Evolutionary conservation across 2,113 vertebrate species (phyloP).

Genomic region (Sander vitreus): DNA sequence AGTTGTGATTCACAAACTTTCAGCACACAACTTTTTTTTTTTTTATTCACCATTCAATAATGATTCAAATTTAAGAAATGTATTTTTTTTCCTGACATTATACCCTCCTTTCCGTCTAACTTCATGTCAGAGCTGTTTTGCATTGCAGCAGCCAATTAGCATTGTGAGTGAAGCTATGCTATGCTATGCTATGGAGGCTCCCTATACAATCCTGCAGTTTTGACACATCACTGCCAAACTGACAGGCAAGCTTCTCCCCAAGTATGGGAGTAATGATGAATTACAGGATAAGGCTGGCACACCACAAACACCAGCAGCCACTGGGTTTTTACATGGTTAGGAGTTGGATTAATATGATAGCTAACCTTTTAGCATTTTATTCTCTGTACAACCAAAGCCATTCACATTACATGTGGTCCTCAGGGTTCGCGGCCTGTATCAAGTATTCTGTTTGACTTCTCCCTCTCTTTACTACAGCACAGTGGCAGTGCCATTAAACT

Average conservation of each 20-base stretch:
- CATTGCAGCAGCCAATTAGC: constrained; percentile 44
- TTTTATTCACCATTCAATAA: not conserved
- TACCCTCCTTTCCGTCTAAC: not conserved
- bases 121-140: constrained; percentile 6
- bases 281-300: not conserved
- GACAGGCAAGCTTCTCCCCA: constrained; percentile 52
- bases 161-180: constrained; percentile 2
- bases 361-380: constrained; percentile 3
- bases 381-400: not conserved
- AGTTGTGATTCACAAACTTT: not conserved
- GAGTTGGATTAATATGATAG: not conserved
- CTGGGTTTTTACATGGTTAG: not conserved
- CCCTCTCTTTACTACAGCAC: not conserved
- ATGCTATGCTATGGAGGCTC: constrained; percentile 1
- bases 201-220: constrained; percentile 26
- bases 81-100: not conserved
- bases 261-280: constrained; percentile 57
- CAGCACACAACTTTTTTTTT: not conserved
- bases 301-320: not conserved
- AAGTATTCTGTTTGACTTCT: constrained; percentile 32
- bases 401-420: not conserved
- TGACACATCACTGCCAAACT: constrained; percentile 31
- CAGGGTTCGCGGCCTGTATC: not conserved
- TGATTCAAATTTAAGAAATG: not conserved
- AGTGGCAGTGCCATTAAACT: not conserved